phyloP scores from a whole-genome alignment of 2,113 vertebrate species.

The Helogale parvula region DNA sequence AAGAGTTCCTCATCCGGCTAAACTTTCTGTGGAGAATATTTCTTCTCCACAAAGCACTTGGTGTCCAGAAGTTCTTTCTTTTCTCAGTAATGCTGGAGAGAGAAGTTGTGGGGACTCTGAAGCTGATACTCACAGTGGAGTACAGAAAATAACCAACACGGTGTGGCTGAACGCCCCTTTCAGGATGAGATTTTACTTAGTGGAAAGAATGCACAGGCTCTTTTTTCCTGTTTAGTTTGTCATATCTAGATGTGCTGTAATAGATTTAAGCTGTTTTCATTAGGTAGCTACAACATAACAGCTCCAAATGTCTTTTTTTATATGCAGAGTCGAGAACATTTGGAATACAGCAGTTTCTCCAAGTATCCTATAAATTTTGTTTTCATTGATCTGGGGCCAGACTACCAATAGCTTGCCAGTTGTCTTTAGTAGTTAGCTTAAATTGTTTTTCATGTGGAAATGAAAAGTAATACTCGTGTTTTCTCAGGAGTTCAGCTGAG shows the following conservation, averaged over 20 bases:
- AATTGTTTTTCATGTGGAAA: not conserved
- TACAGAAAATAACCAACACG: not conserved
- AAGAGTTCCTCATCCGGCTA: not conserved
- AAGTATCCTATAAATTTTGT: not conserved
- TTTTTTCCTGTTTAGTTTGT: not conserved
- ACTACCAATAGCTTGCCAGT: not conserved
- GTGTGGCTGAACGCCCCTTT: not conserved
- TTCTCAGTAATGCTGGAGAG: not conserved
- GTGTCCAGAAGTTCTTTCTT: no score
- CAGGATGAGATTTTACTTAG: not conserved
- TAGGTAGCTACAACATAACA: not conserved
- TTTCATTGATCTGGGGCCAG: conserved; percentile 6
- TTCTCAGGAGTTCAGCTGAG: not conserved
- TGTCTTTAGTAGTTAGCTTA: not conserved
- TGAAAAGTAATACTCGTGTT: not conserved
- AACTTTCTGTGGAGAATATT: not conserved
- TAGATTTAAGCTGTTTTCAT: conserved; percentile 27
- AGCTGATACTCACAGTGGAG: not conserved
- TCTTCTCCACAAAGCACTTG: not conserved
- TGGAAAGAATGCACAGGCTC: not conserved
- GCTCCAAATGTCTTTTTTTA: not conserved
- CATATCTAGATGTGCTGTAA: not conserved
- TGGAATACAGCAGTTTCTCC: not conserved
- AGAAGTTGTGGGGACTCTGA: not conserved
- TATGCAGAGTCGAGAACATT: not conserved